Conservation (phyloP, 2,888 invertebrate genomes). For the Patella ulyssiponensis region DNA sequence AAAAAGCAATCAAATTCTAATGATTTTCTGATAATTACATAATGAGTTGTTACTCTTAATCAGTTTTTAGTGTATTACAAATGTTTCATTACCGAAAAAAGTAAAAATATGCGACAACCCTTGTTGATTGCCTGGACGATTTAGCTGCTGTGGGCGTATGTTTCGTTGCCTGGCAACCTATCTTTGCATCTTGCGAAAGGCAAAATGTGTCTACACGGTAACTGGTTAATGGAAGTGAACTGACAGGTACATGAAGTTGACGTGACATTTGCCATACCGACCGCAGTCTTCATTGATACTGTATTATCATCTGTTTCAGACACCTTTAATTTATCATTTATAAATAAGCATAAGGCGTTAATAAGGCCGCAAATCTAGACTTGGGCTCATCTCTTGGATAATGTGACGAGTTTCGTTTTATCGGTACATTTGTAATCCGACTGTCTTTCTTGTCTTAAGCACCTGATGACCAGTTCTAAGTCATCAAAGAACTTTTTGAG, state of each 20-base stretch:
- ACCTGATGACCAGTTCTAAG: background rate
- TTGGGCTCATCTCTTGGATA: background rate
- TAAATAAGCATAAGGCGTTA: conserved; percentile 26
- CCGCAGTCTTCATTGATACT: background rate
- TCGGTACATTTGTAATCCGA: background rate
- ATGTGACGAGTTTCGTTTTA: background rate
- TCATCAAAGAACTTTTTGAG: background rate
- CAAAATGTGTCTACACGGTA: conserved; percentile 33
- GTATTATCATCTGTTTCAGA: conserved; percentile 6
- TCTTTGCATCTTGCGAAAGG: background rate
- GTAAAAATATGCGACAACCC: too few species aligned
- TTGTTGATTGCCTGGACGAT: too few species aligned
- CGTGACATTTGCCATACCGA: background rate
- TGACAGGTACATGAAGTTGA: conserved; percentile 19
- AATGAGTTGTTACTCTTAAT: too few species aligned
- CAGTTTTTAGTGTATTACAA: too few species aligned
- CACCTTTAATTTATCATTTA: background rate
- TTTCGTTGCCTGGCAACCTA: too few species aligned
- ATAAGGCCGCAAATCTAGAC: background rate
- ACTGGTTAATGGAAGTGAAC: conserved; percentile 16
- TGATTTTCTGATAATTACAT: too few species aligned
- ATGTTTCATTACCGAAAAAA: too few species aligned
- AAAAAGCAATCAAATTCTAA: too few species aligned
- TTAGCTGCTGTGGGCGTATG: too few species aligned
- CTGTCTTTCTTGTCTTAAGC: background rate